Evolutionary conservation across 1,140 invertebrate genomes (phyloP), one percentile per base, ranked within the genome.

Genomic region (Tribolium madens): DNA sequence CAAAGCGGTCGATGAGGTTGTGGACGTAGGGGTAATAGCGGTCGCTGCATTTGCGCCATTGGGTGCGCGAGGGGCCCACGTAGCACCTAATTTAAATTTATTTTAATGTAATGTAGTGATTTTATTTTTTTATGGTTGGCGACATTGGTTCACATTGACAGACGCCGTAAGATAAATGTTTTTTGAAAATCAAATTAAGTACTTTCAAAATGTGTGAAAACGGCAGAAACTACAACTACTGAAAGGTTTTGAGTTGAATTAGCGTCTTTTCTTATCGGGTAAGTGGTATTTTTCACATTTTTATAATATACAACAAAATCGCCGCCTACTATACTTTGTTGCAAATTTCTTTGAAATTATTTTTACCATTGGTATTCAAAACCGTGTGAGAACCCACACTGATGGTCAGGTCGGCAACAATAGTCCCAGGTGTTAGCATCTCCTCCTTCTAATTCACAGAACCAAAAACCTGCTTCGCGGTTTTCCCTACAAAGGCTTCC

Each of bases 21-120:
- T 73, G 84, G 26, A 82, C 79, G 80, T 89, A 89, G 0, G 93
- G 93, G 81, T 90, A 93, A 82, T 95, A 95, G 31, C 91, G 89
- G 77, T 95, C 93, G 81, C 91, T 94, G 83, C 94, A 95, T 14
- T 94, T 94, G 15, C 94, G 87, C 93, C 93, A 95, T 86, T 95
- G 93, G 46, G 94, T 92, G 6, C 88, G 85, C 0, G 86, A 86
- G 6, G 90, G 88, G 50, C 94, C 94, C 1, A 95, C 94, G 84
- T 93, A 93, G 83, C 93, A 95, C 93, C 93, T 94, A 77, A 1
- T 76, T 36, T 47, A 36, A 64, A 74, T 42, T 77, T 5, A 1
- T 4, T 2, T 26, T 26, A n/a, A 26, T 26, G 3, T 26, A 4
- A 2, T 1, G 21, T 26, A 4, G 21, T 3, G 3, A 26, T 5